Conservation (phyloP, 64 coral and sea anemone genomes). For the Pocillopora damicornis region DNA sequence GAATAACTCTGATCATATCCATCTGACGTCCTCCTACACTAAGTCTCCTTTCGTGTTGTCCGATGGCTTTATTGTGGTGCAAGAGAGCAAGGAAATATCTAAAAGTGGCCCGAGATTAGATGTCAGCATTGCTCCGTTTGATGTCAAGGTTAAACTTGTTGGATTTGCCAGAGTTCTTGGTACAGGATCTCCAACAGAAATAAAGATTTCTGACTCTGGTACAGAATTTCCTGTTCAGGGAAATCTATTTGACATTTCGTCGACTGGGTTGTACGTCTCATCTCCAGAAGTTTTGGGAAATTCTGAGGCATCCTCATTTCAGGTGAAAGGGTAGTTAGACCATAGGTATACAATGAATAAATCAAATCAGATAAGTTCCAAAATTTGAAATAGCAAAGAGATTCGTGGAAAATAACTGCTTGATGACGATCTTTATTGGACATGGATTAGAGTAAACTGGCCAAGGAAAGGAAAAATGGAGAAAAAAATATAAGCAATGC, state of each 20-base stretch:
- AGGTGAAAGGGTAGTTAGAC: constrained; percentile 29
- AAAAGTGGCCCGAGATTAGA: constrained; percentile 71
- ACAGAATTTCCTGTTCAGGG: constrained; percentile 84
- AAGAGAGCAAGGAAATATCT: constrained; percentile 58
- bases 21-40: constrained; percentile 17
- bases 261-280: constrained; percentile 69
- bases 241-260: constrained; percentile 78
- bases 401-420: no score
- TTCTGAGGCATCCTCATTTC: constrained; percentile 44
- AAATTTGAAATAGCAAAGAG: not conserved
- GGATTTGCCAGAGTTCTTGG: constrained; percentile 80
- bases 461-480: no score
- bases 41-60: constrained; percentile 61
- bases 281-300: constrained; percentile 67
- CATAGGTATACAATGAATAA: not conserved
- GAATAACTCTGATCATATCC: constrained; percentile 31
- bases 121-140: constrained; percentile 63
- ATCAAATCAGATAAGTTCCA: not conserved
- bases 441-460: no score
- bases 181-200: constrained; percentile 51
- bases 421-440: no score
- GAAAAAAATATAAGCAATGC: no score
- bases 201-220: constrained; percentile 80
- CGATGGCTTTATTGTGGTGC: constrained; percentile 64
- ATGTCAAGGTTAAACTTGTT: constrained; percentile 62